phyloP scores from a whole-genome alignment of 64 coral and sea anemone species.

The Pocillopora damicornis region DNA sequence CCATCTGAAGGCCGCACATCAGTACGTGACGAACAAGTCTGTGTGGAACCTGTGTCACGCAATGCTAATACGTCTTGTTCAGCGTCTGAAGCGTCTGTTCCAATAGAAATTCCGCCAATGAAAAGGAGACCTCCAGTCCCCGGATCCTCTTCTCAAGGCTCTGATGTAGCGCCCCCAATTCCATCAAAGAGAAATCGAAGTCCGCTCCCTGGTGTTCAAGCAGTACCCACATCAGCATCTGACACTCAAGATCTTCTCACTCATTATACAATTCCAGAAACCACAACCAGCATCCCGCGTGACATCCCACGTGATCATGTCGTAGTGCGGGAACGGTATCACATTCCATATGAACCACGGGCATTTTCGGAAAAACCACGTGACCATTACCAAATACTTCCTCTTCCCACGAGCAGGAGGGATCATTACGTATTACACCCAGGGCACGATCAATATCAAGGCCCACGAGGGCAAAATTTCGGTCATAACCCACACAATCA shows the following conservation, averaged over 20 bases:
- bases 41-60: background rate
- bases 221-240: background rate
- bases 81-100: conserved; percentile 68
- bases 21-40: conserved; percentile 3
- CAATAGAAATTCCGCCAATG: background rate
- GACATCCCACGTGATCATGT: conserved; percentile 34
- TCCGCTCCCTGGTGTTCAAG: background rate
- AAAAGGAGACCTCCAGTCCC: conserved; percentile 52
- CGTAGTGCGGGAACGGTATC: conserved; percentile 35
- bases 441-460: conserved; percentile 13
- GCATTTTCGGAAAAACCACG: conserved; percentile 30
- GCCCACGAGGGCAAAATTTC: background rate
- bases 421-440: conserved; percentile 21
- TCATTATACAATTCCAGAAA: conserved; percentile 13
- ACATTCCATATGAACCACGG: conserved; percentile 37
- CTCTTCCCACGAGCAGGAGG: conserved; percentile 26
- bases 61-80: conserved; percentile 63
- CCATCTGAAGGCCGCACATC: conserved; percentile 7
- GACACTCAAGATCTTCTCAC: background rate
- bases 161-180: background rate
- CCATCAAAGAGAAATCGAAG: background rate
- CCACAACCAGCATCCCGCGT: conserved; percentile 8
- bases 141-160: conserved; percentile 51
- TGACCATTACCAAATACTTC: conserved; percentile 36
- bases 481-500: conserved; percentile 4